phyloP scores from a whole-genome alignment of 35 echinoderm and acorn worm species.

The Apostichopus californicus region DNA sequence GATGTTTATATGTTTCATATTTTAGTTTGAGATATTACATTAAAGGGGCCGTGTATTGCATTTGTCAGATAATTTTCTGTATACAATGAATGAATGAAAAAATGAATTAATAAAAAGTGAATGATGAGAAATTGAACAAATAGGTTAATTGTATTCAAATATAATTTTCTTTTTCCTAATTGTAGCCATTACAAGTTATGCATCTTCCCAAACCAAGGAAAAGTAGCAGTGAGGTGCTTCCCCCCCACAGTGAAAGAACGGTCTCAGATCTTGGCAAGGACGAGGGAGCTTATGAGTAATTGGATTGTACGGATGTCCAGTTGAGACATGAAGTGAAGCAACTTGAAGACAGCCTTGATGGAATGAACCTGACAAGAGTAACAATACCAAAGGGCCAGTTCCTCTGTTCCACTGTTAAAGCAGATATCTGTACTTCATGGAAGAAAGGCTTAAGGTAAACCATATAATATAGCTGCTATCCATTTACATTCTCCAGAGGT shows the following conservation, averaged over 20 bases:
- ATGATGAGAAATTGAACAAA: too few relatives aligned
- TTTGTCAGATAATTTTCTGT: too few relatives aligned
- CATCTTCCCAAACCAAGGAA: constrained; percentile 38
- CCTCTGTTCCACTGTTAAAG: constrained; percentile 38
- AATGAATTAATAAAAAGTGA: too few relatives aligned
- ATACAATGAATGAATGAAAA: too few relatives aligned
- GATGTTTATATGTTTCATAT: too few relatives aligned
- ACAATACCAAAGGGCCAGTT: constrained; percentile 23
- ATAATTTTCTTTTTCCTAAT: too few relatives aligned
- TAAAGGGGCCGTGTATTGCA: too few relatives aligned
- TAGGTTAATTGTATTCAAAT: too few relatives aligned
- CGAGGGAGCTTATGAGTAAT: constrained; percentile 23
- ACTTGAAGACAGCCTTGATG: background rate
- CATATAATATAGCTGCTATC: too few relatives aligned
- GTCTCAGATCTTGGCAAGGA: background rate
- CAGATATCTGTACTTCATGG: constrained; percentile 44
- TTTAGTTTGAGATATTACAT: too few relatives aligned
- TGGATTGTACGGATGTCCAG: constrained; percentile 6
- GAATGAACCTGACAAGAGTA: background rate
- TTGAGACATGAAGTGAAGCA: constrained; percentile 20
- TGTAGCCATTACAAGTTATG: background rate
- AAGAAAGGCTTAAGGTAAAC: background rate
- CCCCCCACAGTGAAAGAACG: background rate
- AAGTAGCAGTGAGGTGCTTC: background rate
- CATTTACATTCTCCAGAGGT: too few relatives aligned